Base-by-base conservation (phyloP, 2,797 vertebrate genomes). In the Astyanax mexicanus region DNA sequence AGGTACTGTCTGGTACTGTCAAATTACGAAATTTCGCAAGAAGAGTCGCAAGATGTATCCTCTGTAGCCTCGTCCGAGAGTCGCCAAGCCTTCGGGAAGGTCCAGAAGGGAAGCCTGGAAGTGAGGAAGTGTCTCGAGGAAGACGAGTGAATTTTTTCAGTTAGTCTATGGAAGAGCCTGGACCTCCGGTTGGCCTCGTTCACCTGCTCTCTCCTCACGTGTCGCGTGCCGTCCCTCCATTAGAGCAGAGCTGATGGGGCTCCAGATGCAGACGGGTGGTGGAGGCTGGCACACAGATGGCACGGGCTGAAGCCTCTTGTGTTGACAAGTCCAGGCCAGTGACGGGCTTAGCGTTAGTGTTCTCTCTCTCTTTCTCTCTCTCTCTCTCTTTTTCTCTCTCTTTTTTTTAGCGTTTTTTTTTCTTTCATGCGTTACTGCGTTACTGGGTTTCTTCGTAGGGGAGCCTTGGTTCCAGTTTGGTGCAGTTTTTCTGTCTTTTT, bases 201-300 rank as follows among this genome's bases (percentile, higher is more conserved):
- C n/a, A 55, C 58, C 67, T 49, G 75, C 29, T 76, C 78, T 72
- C 64, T 42, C 9, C 7, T 6, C 75, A 58, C 73, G 70, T 75
- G 80, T 81, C 72, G 47, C 72, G 23, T 37, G 72, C 32, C 42
- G 55, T 64, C 61, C 70, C 84, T 86, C 88, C 89, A 90, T 89
- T 83, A 72, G 67, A 86, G 40, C 37, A 76, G 64, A 76, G 72
- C 64, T 37, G 2, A 29, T n/a, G n/a, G n/a, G n/a, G n/a, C n/a
- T n/a, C n/a, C n/a, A n/a, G n/a, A n/a, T n/a, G n/a, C n/a, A n/a
- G n/a, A n/a, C n/a, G n/a, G 19, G 55, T 64, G 72, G 44, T 38
- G 38, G 52, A 80, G 60, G 68, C 74, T 17, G 73, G 21, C 68
- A n/a, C 82, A 84, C 87, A 87, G 90, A 89, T 86, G 89, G 78